A percentile compares a stretch with the other conserved stretches of the same genome.
Evolutionary conservation across 2,888 invertebrate species (phyloP).

Genomic region (Syrphus vitripennis): DNA sequence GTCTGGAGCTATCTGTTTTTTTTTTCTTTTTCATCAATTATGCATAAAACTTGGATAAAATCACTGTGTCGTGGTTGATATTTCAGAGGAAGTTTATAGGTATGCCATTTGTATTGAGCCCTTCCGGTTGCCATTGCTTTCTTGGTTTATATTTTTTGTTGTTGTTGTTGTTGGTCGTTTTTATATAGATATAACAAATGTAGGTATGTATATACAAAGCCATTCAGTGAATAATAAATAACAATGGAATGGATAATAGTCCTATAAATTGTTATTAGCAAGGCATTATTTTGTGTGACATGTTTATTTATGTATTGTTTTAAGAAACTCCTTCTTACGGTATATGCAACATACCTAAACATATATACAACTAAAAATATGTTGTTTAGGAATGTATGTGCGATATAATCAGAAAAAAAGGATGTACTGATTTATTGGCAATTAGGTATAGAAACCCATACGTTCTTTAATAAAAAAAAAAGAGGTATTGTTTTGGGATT

Average conservation of each 20-base stretch:
- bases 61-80: conserved; percentile 40
- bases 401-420: conserved; percentile 25
- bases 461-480: neutral
- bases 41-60: conserved; percentile 57
- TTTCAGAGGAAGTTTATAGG: too few species aligned
- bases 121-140: conserved; percentile 9
- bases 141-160: neutral
- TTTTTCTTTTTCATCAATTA: conserved; percentile 52
- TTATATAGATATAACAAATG: neutral
- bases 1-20: neutral
- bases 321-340: conserved; percentile 17
- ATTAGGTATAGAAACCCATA: conserved; percentile 32
- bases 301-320: conserved; percentile 64
- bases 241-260: conserved; percentile 66
- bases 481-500: conserved; percentile 28
- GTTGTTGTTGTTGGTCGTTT: neutral
- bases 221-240: conserved; percentile 67
- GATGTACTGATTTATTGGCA: conserved; percentile 59
- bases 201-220: conserved; percentile 32
- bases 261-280: conserved; percentile 70
- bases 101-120: conserved; percentile 43
- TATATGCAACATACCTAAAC: neutral
- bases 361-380: neutral
- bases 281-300: conserved; percentile 67
- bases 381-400: neutral